phyloP scores from a whole-genome alignment of 1,140 invertebrate species.

The Nilaparvata lugens region DNA sequence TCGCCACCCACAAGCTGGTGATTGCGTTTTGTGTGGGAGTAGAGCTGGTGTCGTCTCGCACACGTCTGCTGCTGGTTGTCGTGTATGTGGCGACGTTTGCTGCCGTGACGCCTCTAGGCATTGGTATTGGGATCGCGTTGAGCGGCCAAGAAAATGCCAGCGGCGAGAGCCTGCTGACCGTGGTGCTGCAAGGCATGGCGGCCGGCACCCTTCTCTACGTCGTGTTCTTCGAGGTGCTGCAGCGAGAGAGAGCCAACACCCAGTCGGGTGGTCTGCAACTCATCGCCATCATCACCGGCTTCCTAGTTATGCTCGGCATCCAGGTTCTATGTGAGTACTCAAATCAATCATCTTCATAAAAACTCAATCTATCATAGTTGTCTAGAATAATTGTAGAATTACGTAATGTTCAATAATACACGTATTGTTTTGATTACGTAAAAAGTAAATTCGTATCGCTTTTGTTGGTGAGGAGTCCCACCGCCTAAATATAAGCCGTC shows the following conservation, averaged over 20 bases:
- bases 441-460: no score
- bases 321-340: constrained; percentile 62
- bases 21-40: constrained; percentile 60
- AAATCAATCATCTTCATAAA: no score
- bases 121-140: constrained; percentile 47
- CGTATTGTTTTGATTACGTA: no score
- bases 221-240: constrained; percentile 84
- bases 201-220: constrained; percentile 82
- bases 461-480: no score
- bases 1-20: constrained; percentile 65
- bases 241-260: constrained; percentile 57
- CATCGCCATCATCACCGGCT: constrained; percentile 59
- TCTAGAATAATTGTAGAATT: no score
- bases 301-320: constrained; percentile 65
- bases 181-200: constrained; percentile 69
- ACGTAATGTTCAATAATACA: no score
- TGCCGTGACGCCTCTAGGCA: constrained; percentile 58
- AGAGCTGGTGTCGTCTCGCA: constrained; percentile 54
- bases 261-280: constrained; percentile 59
- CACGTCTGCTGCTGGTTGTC: constrained; percentile 45
- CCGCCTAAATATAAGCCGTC: no score
- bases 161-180: constrained; percentile 20
- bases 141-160: constrained; percentile 37
- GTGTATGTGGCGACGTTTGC: constrained; percentile 51
- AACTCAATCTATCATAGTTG: no score